phyloP scores from a whole-genome alignment of 1,140 invertebrate genomes.

The Drosophila jambulina region DNA sequence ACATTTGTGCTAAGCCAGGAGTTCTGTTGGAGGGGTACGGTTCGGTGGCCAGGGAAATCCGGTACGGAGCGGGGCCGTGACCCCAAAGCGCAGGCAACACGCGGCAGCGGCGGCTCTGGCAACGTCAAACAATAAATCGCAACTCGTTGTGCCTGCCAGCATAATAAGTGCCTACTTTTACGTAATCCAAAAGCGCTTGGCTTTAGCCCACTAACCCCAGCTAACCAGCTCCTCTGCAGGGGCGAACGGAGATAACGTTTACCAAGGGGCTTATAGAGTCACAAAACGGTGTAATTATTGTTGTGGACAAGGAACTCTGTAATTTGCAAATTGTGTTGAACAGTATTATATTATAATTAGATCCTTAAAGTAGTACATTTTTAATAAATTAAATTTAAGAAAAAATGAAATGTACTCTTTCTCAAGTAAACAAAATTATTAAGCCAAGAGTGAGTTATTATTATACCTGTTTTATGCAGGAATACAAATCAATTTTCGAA shows the following conservation, averaged over 20 bases:
- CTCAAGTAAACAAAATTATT: conserved; percentile 1
- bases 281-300: conserved; percentile 21
- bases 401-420: background rate
- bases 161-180: conserved; percentile 80
- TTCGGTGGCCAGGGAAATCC: background rate
- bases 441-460: background rate
- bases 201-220: conserved; percentile 14
- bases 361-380: no score
- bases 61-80: conserved; percentile 33
- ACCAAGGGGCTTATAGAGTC: conserved; percentile 4
- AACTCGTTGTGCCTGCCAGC: conserved; percentile 79
- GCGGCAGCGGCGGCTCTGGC: conserved; percentile 8
- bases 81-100: conserved; percentile 55
- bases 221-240: conserved; percentile 4
- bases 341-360: no score
- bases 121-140: conserved; percentile 83
- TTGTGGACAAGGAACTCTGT: background rate
- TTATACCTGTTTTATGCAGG: background rate
- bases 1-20: conserved; percentile 68
- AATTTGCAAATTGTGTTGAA: background rate
- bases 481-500: conserved; percentile 11
- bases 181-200: conserved; percentile 67
- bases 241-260: conserved; percentile 30
- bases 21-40: conserved; percentile 2
- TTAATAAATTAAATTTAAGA: background rate